Evolutionary conservation across 1,140 invertebrate species (phyloP).

Genomic region (Pogonomyrmex barbatus): DNA sequence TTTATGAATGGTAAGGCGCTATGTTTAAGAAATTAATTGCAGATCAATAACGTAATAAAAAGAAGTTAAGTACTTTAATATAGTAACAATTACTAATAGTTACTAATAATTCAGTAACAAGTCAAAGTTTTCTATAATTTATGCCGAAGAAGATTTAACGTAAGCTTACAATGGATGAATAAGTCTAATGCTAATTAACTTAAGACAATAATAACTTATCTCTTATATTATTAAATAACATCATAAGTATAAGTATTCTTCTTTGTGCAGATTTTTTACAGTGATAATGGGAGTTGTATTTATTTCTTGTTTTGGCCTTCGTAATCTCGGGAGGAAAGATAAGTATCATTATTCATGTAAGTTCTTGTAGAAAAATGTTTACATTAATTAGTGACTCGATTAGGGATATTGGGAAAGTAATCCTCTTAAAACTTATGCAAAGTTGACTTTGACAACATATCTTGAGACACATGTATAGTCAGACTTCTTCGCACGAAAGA

Average conservation of each 20-base stretch:
- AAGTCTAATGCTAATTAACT: not conserved
- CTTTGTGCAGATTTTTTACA: not conserved
- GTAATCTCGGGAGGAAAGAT: not conserved
- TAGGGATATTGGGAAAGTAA: not conserved
- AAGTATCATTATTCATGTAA: not conserved
- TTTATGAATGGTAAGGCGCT: not conserved
- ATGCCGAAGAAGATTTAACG: not conserved
- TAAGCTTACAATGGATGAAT: not conserved
- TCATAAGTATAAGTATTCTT: not conserved
- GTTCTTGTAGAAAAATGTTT: conserved; percentile 13
- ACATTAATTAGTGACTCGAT: conserved; percentile 8
- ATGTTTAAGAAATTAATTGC: not conserved
- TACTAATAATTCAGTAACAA: not conserved
- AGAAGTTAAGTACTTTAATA: not conserved
- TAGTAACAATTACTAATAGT: too few species aligned
- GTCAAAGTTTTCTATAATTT: not conserved
- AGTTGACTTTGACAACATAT: not conserved
- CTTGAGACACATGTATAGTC: not conserved
- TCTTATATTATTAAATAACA: not conserved
- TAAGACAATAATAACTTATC: not conserved
- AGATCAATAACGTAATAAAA: not conserved
- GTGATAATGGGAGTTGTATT: not conserved
- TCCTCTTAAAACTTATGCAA: conserved; percentile 1
- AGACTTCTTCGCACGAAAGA: not conserved
- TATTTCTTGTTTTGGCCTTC: not conserved